Conservation (phyloP, 2,797 vertebrate genomes). For the Atherinosoma microstoma region DNA sequence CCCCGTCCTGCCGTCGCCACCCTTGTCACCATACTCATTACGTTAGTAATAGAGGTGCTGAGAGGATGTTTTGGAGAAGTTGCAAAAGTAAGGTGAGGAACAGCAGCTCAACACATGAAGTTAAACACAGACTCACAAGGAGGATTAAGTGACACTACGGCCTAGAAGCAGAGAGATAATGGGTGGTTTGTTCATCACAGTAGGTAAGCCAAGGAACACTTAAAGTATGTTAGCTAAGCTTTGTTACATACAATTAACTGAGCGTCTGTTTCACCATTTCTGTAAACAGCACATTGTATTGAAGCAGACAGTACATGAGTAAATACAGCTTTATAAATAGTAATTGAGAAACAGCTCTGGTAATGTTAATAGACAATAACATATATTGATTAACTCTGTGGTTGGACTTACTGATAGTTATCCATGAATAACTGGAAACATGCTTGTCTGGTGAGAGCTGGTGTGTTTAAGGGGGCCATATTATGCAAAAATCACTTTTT, state of each 20-base stretch:
- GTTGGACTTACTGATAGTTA: neutral
- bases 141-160: neutral
- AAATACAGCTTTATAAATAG: neutral
- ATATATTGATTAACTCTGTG: neutral
- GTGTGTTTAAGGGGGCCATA: neutral
- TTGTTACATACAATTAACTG: neutral
- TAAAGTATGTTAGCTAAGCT: neutral
- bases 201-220: neutral
- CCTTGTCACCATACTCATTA: constrained; percentile 24
- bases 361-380: neutral
- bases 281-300: neutral
- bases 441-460: neutral
- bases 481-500: no score
- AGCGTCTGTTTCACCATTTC: neutral
- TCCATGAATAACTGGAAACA: neutral
- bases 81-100: constrained; percentile 2
- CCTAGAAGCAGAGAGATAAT: neutral
- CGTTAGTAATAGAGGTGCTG: constrained; percentile 10
- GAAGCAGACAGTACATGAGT: neutral
- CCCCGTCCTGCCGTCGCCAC: constrained; percentile 16
- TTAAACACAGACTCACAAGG: neutral
- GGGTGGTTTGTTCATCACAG: neutral
- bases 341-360: neutral
- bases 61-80: constrained; percentile 9
- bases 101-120: neutral